phyloP scores from a whole-genome alignment of 2,888 invertebrate genomes.

The Eutolmus rufibarbis region DNA sequence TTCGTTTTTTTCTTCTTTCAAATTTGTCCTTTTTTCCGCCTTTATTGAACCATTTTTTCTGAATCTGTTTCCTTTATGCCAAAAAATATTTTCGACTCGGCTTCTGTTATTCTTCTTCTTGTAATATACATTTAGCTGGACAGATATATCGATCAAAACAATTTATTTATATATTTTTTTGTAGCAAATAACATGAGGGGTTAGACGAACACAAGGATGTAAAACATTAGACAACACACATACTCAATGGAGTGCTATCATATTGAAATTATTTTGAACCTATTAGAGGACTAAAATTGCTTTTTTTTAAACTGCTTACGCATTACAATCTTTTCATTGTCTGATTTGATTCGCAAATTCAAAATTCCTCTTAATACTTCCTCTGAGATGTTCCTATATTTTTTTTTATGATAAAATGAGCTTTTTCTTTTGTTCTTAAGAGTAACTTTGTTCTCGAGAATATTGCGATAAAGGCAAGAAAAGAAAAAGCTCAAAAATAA shows the following conservation, averaged over 20 bases:
- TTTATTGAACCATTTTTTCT: neutral
- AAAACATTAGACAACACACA: conserved; percentile 92
- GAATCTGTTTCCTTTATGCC: conserved; percentile 7
- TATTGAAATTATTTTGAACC: conserved; percentile 49
- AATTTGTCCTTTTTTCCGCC: conserved; percentile 25
- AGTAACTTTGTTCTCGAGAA: conserved; percentile 35
- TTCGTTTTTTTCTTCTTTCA: neutral
- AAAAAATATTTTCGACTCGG: neutral
- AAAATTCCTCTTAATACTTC: conserved; percentile 40
- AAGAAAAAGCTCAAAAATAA: conserved; percentile 62
- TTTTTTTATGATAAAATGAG: conserved; percentile 29
- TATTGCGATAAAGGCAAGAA: conserved; percentile 56
- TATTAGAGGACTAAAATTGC: conserved; percentile 38
- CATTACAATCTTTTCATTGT: neutral
- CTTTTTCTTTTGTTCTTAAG: conserved; percentile 44
- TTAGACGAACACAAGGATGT: conserved; percentile 89
- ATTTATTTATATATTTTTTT: conserved; percentile 47
- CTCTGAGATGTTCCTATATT: neutral
- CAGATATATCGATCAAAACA: neutral
- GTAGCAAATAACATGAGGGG: conserved; percentile 63
- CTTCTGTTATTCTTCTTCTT: conserved; percentile 46
- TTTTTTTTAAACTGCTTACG: neutral
- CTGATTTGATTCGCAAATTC: neutral
- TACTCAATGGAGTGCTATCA: conserved; percentile 65
- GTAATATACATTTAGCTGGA: conserved; percentile 50